Evolutionary conservation across 2,113 vertebrate genomes (phyloP).

Genomic region (Fulmarus glacialis): DNA sequence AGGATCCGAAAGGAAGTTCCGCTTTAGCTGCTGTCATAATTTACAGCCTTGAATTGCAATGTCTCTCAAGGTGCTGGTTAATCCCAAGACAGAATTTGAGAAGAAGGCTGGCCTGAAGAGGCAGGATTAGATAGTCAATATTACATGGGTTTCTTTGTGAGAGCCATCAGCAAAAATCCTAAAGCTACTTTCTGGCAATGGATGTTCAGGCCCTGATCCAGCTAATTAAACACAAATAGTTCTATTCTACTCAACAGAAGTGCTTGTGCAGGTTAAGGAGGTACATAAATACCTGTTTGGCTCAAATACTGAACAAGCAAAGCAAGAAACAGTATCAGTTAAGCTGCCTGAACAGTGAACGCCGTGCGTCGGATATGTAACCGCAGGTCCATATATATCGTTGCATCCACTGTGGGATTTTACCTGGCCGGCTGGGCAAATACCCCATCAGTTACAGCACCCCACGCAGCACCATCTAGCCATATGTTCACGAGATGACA

Average conservation of each 20-base stretch:
- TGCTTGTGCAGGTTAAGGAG: background rate
- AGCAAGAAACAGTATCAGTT: background rate
- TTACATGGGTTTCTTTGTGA: background rate
- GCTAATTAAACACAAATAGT: background rate
- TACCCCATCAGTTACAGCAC: background rate
- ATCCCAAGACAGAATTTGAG: background rate
- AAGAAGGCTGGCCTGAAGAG: background rate
- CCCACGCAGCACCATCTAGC: background rate
- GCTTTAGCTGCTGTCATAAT: background rate
- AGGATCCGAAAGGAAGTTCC: background rate
- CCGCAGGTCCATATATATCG: rapidly evolving
- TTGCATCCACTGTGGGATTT: background rate
- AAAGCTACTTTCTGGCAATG: background rate
- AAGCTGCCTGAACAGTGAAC: background rate
- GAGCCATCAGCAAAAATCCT: background rate
- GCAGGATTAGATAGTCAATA: background rate
- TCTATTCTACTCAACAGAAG: background rate
- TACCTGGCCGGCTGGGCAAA: background rate
- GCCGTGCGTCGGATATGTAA: rapidly evolving
- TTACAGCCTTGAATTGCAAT: background rate
- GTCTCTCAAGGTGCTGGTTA: background rate
- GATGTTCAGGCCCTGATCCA: background rate
- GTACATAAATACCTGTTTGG: background rate
- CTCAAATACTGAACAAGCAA: background rate
- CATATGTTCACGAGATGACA: background rate